A percentile compares a stretch with the other conserved stretches of the same genome.
Evolutionary conservation across 2,797 vertebrate genomes (phyloP).

Genomic region (Phylloscopus collybita): DNA sequence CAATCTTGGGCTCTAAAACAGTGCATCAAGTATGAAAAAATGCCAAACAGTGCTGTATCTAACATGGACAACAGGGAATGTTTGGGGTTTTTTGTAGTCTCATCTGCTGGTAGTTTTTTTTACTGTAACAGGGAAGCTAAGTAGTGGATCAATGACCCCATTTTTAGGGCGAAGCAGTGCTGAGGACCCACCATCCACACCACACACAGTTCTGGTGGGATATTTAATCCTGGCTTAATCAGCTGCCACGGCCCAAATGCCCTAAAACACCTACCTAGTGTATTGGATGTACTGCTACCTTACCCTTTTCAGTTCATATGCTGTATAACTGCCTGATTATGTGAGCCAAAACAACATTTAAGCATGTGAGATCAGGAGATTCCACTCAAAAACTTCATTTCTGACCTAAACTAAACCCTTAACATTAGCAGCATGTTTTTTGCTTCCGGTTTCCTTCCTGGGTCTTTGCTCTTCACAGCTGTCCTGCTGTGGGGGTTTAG

Average conservation of each 20-base stretch:
- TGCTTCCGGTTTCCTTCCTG: neutral
- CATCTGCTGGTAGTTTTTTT: neutral
- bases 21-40: neutral
- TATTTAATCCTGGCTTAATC: neutral
- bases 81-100: neutral
- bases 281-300: neutral
- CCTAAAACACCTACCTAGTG: neutral
- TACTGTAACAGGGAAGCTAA: neutral
- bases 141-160: too few species aligned
- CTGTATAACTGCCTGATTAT: neutral
- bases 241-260: neutral
- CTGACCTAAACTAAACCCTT: neutral
- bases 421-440: neutral
- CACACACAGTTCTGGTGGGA: neutral
- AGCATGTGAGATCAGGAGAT: neutral
- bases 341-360: neutral
- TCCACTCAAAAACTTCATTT: neutral
- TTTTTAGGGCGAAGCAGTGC: neutral
- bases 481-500: neutral
- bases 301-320: neutral
- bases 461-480: neutral
- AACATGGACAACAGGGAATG: neutral
- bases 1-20: neutral
- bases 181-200: neutral
- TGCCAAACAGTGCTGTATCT: neutral